Evolutionary conservation across 2,888 invertebrate genomes (phyloP), one percentile per base, ranked within the genome.

Genomic region (Drosophila mulleri): DNA sequence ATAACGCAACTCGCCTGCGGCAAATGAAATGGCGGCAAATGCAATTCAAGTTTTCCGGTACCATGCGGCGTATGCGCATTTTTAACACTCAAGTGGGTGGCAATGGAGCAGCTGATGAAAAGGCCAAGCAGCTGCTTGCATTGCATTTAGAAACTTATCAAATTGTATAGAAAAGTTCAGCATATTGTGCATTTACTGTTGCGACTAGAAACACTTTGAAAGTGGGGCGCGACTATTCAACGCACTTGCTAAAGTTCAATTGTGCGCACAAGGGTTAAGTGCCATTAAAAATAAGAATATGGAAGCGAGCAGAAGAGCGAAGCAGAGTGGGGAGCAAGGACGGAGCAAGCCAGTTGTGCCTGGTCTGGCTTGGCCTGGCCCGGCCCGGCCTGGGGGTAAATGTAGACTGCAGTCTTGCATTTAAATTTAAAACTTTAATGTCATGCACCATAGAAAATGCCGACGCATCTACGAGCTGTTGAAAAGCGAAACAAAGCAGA

Each of bases 371-470:
- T 26, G 23, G 23, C 23, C 23, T 5, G 5, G 5, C 20, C 20
- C 2, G 20, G 1, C 26, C 26, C 26, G 29, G 58, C 18, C 29
- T 32, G 42, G 57, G 56, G 59, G 54, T 26, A 58, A 45, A 64
- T 57, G 68, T 59, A 59, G 45, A 35, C 70, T 23, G 53, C 61
- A 45, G 60, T 32, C 59, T 70, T 83, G 83, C 61, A 72, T 73
- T 83, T 88, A 78, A 88, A 89, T 85, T 84, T 88, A 82, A 83
- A 85, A 84, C 83, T 86, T 86, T 86, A 88, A 86, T 88, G 87
- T 86, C 90, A 88, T 83, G 83, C 88, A 75, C 73, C 78, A 78
- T 60, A 72, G 80, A 69, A 78, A 79, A 77, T 78, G 67, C 64
- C 75, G 79, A 78, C 82, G 75, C 71, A 86, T 86, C 82, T 68